Evolutionary conservation across 2,113 vertebrate genomes (phyloP), one percentile per base, ranked within the genome.

Genomic region (Dasyornis broadbenti): DNA sequence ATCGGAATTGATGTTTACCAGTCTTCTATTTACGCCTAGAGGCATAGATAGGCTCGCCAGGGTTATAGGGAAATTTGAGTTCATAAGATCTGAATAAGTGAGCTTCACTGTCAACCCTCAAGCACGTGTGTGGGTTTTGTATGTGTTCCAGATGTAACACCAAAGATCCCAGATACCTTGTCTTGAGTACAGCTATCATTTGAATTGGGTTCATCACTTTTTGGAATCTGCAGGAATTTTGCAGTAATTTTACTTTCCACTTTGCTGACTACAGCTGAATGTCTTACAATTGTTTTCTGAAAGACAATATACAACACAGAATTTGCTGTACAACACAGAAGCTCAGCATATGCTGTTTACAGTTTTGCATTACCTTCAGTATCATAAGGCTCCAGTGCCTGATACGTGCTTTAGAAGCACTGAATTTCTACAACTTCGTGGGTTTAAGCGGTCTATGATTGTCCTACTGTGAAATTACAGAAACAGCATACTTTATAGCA

Each of bases 401-500:
- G 69, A 52, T 66, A 53, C 0, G 13, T 72, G 73, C 37, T 94
- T 89, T 64, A 79, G 73, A 89, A 89, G 30, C 70, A 53, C 44
- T 68, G 81, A 39, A 91, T 89, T 95, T 79, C 61, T 54, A 50
- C 40, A 92, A 18, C 31, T 86, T 81, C 22, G 14, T 81, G 18
- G 3, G 23, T 95, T 95, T 87, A 92, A 97, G 78, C 72, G 39
- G 81, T 72, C 73, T 91, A 44, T 68, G 49, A 61, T 69, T 84
- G 54, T 75, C 90, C 81, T 92, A 57, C 65, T 94, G 73, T 95
- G 94, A 89, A 95, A 92, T 94, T 89, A 80, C 70, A 82, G 77
- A 57, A 92, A 44, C 26, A 61, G 15, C 53, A 52, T 16, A 86
- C n/a, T 81, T 49, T 60, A n/a, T n/a, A 81, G 49, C 17, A 87